A percentile compares a stretch with the other conserved stretches of the same genome.
Conservation (phyloP, 2,888 invertebrate genomes). For the Rhimphoctona megacephalus region DNA sequence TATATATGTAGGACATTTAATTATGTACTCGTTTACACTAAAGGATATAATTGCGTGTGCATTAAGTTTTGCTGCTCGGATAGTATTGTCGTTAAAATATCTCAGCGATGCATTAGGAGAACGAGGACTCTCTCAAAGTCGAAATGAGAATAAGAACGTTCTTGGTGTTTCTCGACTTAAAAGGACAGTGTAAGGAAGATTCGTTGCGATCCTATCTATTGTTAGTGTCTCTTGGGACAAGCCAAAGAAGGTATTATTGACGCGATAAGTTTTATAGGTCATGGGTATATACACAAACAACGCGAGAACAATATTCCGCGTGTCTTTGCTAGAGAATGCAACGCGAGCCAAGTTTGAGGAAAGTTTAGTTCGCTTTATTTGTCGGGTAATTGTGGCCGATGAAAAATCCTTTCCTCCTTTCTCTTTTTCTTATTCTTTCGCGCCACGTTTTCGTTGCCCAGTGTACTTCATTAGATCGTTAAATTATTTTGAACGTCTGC, state of each 20-base stretch:
- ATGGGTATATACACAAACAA: constrained; percentile 38
- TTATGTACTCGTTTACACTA: constrained; percentile 37
- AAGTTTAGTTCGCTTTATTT: constrained; percentile 15
- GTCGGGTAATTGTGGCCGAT: constrained; percentile 6
- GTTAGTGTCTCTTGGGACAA: constrained; percentile 36
- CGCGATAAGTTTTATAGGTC: constrained; percentile 62
- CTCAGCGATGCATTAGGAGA: constrained; percentile 47
- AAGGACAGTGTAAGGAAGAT: constrained; percentile 42
- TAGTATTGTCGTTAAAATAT: constrained; percentile 55
- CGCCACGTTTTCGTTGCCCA: background rate
- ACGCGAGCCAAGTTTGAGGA: constrained; percentile 32
- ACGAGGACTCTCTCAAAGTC: constrained; percentile 57
- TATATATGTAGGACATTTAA: constrained; percentile 53
- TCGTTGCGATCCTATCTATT: constrained; percentile 54
- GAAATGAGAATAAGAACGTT: constrained; percentile 37
- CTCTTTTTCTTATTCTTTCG: constrained; percentile 47
- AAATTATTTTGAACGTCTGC: constrained; percentile 29
- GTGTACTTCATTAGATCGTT: constrained; percentile 41
- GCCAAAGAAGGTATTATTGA: constrained; percentile 36
- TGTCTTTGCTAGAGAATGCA: constrained; percentile 26
- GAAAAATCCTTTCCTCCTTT: constrained; percentile 64
- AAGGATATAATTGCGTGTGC: constrained; percentile 63
- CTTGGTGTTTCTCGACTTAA: constrained; percentile 36
- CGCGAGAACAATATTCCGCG: constrained; percentile 36
- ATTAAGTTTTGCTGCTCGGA: constrained; percentile 3